Base-by-base conservation (phyloP, 1,140 invertebrate species). In the Bombyx mandarina region DNA sequence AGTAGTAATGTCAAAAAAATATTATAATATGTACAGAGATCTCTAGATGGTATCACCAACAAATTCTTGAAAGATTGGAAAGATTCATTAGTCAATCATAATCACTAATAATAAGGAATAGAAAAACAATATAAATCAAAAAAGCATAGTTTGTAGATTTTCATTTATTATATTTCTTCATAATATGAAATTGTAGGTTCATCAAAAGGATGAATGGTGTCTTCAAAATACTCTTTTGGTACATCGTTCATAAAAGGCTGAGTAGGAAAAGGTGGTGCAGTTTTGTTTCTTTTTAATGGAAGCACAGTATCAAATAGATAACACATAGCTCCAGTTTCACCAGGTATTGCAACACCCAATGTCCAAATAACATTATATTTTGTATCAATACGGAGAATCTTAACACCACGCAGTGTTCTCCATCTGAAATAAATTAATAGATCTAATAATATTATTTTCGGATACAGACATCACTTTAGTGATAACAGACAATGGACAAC, bases 311-410 rank as follows among this genome's bases (percentile, higher is more conserved):
- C 97, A 69, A 92, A 95, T 52, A 99, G 89, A 65, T 94, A 92
- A 10, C 96, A 92, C 68, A 94, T 92, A n/a, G 90, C 91, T 75
- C 95, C 95, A 1, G 90, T 93, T 69, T 91, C 91, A 8, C 98
- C 97, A 46, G 97, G 94, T 61, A 98, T 90, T 43, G 87, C 90
- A 7, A 90, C 90, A n/a, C 96, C 97, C 64, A 90, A 81, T 8
- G 98, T 93, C 90, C 94, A 99, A 22, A 99, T 88, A 0, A 99
- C 92, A 89, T 99, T 98, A 76, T 97, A 93, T 77, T 97, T 96
- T 9, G 94, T 96, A 79, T 99, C 98, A 46, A 99, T 96, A 63
- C 97, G 91, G 80, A 94, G 90, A 67, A 99, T 93, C 92, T 93
- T 92, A 6, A 96, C 77, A 22, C 96, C 97, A 72, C 90, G 90